A percentile compares a stretch with the other conserved stretches of the same genome.
Evolutionary conservation across 2,888 invertebrate species (phyloP).

Genomic region (Automeris io): DNA sequence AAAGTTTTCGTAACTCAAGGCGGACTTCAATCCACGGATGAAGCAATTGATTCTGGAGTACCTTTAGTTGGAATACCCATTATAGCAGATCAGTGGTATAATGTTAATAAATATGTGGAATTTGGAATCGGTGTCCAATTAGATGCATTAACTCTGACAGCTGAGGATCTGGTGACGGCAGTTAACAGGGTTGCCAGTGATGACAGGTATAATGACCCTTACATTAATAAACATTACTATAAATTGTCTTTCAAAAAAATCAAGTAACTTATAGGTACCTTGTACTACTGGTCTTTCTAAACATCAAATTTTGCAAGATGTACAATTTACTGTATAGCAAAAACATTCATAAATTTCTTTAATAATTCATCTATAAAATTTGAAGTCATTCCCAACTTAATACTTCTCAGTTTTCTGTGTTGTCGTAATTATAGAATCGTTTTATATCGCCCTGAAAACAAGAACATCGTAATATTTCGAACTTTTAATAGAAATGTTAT

Average conservation of each 20-base stretch:
- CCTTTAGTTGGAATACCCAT: conserved; percentile 48
- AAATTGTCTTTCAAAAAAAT: background rate
- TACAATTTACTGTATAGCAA: too few species aligned
- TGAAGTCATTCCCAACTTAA: too few species aligned
- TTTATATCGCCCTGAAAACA: too few species aligned
- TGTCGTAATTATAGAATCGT: too few species aligned
- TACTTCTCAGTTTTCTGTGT: too few species aligned
- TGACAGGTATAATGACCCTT: conserved; percentile 14
- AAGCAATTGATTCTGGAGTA: conserved; percentile 41
- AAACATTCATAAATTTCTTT: too few species aligned
- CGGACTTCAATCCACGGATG: conserved; percentile 50
- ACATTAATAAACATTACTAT: background rate
- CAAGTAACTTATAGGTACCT: too few species aligned
- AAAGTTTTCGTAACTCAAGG: conserved; percentile 55
- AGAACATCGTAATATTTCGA: too few species aligned
- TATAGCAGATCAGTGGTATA: conserved; percentile 40
- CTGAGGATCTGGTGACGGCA: conserved; percentile 17
- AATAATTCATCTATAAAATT: too few species aligned
- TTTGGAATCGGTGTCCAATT: conserved; percentile 22
- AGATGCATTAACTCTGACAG: conserved; percentile 16
- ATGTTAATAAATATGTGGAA: conserved; percentile 20
- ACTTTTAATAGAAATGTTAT: too few species aligned
- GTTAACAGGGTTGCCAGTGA: conserved; percentile 17
- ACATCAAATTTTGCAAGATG: too few species aligned
- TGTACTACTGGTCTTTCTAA: too few species aligned